Conservation (phyloP, 2,888 invertebrate genomes). For the Eupithecia centaureata region DNA sequence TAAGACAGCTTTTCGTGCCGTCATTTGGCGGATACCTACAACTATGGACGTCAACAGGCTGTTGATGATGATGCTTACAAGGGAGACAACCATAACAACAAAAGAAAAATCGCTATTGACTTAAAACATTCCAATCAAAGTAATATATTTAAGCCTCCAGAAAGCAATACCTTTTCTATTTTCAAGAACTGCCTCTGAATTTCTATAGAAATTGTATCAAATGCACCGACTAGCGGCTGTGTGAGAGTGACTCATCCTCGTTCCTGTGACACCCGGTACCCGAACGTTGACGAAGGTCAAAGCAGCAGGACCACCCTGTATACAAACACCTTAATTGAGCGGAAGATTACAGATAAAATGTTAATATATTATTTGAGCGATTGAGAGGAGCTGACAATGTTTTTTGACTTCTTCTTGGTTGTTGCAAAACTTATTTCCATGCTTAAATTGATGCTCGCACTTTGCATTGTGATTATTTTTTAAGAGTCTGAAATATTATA, state of each 20-base stretch:
- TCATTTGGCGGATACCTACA: too few relatives aligned
- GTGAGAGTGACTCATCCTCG: slow-evolving; percentile 41
- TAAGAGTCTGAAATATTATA: too few relatives aligned
- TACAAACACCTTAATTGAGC: slow-evolving; percentile 77
- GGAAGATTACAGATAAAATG: slow-evolving; percentile 72
- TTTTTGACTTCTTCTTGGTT: not conserved
- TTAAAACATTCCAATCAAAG: not conserved
- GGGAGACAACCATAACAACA: too few relatives aligned
- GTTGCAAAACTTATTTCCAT: not conserved
- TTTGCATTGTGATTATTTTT: too few relatives aligned
- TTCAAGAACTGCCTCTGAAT: not conserved
- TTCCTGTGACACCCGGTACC: slow-evolving; percentile 58
- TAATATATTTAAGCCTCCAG: not conserved
- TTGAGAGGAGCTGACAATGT: slow-evolving; percentile 52
- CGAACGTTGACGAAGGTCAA: slow-evolving; percentile 73
- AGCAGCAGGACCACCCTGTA: slow-evolving; percentile 70
- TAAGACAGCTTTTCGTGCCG: too few relatives aligned
- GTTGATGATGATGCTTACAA: too few relatives aligned
- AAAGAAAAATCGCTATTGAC: not conserved
- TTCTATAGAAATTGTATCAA: slow-evolving; percentile 34
- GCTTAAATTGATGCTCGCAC: too few relatives aligned
- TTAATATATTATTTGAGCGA: slow-evolving; percentile 48
- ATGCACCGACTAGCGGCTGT: slow-evolving; percentile 43
- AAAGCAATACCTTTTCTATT: not conserved
- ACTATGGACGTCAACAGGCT: too few relatives aligned